phyloP scores from a whole-genome alignment of 2,797 vertebrate genomes.

The Myioborus miniatus region DNA sequence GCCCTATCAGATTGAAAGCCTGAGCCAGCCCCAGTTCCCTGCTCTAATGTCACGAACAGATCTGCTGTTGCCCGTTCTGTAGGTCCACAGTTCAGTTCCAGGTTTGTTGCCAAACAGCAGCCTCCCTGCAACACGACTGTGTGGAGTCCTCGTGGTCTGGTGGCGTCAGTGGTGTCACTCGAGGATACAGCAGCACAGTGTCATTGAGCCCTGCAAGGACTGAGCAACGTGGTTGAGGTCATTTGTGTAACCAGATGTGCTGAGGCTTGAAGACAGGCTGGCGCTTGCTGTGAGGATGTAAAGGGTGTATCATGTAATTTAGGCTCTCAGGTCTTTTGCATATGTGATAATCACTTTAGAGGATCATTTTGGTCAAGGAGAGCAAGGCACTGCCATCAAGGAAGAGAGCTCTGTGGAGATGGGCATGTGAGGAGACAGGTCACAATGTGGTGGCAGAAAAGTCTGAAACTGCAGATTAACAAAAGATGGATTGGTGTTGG shows the following conservation, averaged over 20 bases:
- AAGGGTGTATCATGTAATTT: background rate
- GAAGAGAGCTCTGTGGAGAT: background rate
- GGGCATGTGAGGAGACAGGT: background rate
- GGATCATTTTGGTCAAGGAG: background rate
- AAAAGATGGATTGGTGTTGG: conserved; percentile 14
- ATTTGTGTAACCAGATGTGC: background rate
- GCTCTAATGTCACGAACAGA: background rate
- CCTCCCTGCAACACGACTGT: rapidly evolving
- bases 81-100: background rate
- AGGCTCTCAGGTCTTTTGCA: background rate
- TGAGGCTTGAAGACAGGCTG: background rate
- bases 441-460: conserved; percentile 10
- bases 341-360: background rate
- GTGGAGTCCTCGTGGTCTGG: rapidly evolving
- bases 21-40: background rate
- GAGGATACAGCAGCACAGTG: background rate
- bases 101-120: background rate
- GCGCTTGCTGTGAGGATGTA: background rate
- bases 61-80: background rate
- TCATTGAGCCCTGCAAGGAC: background rate
- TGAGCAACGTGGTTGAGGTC: background rate
- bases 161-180: rapidly evolving
- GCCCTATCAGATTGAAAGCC: background rate
- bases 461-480: conserved; percentile 42
- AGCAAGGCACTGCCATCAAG: background rate